A percentile compares a stretch with the other conserved stretches of the same genome.
phyloP scores from a whole-genome alignment of 1,140 invertebrate species.

The Scaptomyza pallida region DNA sequence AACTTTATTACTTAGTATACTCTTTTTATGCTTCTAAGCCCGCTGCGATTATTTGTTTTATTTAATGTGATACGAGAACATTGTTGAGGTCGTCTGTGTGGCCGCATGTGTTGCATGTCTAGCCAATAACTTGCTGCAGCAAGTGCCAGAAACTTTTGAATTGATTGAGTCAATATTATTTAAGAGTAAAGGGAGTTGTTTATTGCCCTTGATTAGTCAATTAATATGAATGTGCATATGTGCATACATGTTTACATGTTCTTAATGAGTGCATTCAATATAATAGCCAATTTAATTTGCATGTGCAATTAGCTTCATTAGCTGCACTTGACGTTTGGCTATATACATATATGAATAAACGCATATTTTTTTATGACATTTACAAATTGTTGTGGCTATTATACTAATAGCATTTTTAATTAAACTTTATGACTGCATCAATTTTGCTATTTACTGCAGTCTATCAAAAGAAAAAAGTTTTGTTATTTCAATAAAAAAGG shows the following conservation, averaged over 20 bases:
- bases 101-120: constrained; percentile 9
- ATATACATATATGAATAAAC: too few species aligned
- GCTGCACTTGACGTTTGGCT: background rate
- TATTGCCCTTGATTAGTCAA: background rate
- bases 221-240: background rate
- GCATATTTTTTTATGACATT: constrained; percentile 15
- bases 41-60: constrained; percentile 57
- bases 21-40: constrained; percentile 24
- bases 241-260: background rate
- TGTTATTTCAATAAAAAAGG: background rate
- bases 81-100: background rate
- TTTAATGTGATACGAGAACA: constrained; percentile 38
- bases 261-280: constrained; percentile 17
- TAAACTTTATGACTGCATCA: background rate
- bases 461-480: background rate
- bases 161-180: background rate
- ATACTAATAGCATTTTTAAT: constrained; percentile 6
- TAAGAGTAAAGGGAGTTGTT: background rate
- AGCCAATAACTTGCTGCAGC: background rate
- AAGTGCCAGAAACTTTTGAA: background rate
- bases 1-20: background rate
- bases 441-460: background rate
- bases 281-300: constrained; percentile 13
- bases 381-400: background rate
- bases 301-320: constrained; percentile 13